Evolutionary conservation across 2,888 invertebrate genomes (phyloP).

Genomic region (Drosophila leonis): DNA sequence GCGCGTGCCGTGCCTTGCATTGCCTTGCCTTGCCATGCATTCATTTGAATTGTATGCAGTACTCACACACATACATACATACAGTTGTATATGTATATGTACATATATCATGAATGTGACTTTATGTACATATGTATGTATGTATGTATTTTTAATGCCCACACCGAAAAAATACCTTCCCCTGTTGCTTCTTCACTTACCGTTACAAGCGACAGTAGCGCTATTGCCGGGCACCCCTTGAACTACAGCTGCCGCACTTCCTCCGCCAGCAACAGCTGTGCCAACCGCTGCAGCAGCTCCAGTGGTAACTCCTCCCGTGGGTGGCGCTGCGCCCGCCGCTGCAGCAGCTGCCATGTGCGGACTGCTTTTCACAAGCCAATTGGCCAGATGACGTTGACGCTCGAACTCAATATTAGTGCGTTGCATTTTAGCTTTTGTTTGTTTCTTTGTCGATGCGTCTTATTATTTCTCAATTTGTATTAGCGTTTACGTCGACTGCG

Average conservation of each 20-base stretch:
- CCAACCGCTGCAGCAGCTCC: constrained; percentile 37
- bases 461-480: constrained; percentile 3
- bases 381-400: constrained; percentile 85
- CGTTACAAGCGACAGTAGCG: constrained; percentile 72
- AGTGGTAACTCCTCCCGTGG: constrained; percentile 49
- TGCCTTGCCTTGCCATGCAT: constrained; percentile 53
- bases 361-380: constrained; percentile 86
- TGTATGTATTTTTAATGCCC: constrained; percentile 34
- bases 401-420: constrained; percentile 85
- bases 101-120: not conserved
- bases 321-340: constrained; percentile 61
- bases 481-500: constrained; percentile 54
- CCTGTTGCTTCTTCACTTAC: constrained; percentile 63
- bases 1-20: constrained; percentile 61
- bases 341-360: constrained; percentile 85
- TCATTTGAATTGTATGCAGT: constrained; percentile 20
- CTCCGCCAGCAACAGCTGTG: constrained; percentile 43
- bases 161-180: constrained; percentile 12
- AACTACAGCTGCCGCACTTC: constrained; percentile 46
- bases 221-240: constrained; percentile 66
- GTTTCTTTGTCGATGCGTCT: constrained; percentile 34
- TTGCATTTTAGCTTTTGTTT: constrained; percentile 84
- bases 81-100: not conserved
- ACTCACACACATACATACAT: constrained; percentile 1
- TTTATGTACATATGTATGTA: not conserved